Percentiles rank a stretch among this genome's conserved stretches.
phyloP scores from a whole-genome alignment of 1,140 invertebrate species.

The Idris sp. region DNA sequence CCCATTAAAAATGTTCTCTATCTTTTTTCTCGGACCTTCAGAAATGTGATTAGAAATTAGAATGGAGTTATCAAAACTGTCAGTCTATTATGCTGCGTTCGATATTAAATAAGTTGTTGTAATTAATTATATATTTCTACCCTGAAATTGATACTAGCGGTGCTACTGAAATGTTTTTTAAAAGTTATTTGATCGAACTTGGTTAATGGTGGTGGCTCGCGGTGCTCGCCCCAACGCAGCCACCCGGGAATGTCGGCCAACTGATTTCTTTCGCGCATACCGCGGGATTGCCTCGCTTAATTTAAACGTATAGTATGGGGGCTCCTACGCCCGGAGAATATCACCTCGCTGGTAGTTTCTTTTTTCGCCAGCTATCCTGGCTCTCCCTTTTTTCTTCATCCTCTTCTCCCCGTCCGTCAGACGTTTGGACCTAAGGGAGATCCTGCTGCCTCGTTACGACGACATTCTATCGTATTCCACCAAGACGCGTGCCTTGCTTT shows the following conservation, averaged over 20 bases:
- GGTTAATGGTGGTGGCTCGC: too few relatives aligned
- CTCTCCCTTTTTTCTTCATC: constrained; percentile 27
- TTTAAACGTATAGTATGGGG: constrained; percentile 78
- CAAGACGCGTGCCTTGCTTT: constrained; percentile 78
- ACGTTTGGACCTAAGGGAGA: constrained; percentile 45
- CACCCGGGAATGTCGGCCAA: constrained; percentile 68
- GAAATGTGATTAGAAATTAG: too few relatives aligned
- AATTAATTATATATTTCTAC: too few relatives aligned
- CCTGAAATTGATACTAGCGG: too few relatives aligned
- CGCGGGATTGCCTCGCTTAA: constrained; percentile 75
- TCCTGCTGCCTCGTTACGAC: constrained; percentile 73
- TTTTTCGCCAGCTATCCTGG: constrained; percentile 19
- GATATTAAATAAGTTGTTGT: too few relatives aligned
- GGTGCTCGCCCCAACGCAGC: too few relatives aligned
- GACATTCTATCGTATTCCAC: constrained; percentile 72
- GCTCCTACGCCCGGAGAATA: constrained; percentile 65
- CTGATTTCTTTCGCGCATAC: constrained; percentile 73
- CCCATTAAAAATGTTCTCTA: too few relatives aligned
- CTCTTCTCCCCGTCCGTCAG: constrained; percentile 40
- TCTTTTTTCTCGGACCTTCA: too few relatives aligned
- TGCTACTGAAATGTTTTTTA: too few relatives aligned
- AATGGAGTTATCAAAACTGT: too few relatives aligned
- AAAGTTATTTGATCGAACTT: constrained; percentile 67
- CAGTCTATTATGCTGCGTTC: too few relatives aligned
- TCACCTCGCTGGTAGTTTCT: too few relatives aligned